Evolutionary conservation across 2,888 invertebrate species (phyloP), one percentile per base, ranked within the genome.

Genomic region (Ecliptopera silaceata): DNA sequence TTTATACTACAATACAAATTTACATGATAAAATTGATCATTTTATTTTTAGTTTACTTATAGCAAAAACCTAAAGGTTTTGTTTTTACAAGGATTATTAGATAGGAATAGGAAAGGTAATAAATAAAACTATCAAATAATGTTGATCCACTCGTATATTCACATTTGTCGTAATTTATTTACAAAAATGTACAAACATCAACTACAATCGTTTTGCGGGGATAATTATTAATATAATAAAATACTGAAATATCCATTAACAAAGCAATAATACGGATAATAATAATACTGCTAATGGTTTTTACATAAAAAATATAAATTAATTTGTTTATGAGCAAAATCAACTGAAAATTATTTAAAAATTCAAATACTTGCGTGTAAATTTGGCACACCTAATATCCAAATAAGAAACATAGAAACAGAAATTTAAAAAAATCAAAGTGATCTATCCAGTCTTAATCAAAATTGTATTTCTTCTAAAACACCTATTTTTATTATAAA

Each of bases 121-220:
- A 64, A 62, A 67, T 58, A 75, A 74, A 75, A 72, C 56, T 48
- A 64, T 49, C 51, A 49, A 64, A 66, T 62, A 71, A 74, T 83
- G 79, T 80, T 82, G 58, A 74, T 77, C 83, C 88, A 90, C 88
- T 88, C 86, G 69, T 89, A 84, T 89, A 90, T 89, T 89, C 87
- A 88, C 84, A 86, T 81, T 81, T 72, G 68, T 72, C 68, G 58
- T 70, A 73, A 63, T 74, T 71, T 85, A 86, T 87, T 84, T 88
- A 88, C 86, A 88, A 71, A 57, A 63, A 87, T 88, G 61, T 89
- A 89, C 88, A 89, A 80, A 74, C 68, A 66, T 57, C 54, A 39
- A 55, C 10, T 15, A 36, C 36, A 41, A 50, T 49, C n/a, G 32
- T 29, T 18, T 56, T 46, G 43, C 36, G 48, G 4, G 34, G 32